Evolutionary conservation across 2,888 invertebrate genomes (phyloP), one percentile per base, ranked within the genome.

Genomic region (Acanthoscelides obtectus): DNA sequence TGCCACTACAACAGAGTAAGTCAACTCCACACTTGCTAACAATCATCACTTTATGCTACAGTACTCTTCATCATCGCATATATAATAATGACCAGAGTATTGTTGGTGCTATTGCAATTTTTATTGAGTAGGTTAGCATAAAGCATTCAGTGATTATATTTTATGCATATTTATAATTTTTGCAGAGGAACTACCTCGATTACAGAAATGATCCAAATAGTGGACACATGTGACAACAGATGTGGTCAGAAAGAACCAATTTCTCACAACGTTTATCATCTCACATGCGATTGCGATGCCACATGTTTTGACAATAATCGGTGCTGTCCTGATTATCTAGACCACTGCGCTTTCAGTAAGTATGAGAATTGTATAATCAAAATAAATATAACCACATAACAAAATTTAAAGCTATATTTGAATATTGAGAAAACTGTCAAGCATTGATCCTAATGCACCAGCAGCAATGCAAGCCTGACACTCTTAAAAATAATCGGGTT

Each of bases 271-370:
- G 69, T 27, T 66, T 72, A 78, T 5, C 75, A 72, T 22, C 69
- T 76, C 17, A 81, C 83, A 0, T 94, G 94, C 78, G 88, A 88
- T 66, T 94, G 94, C 76, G 85, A 87, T 69, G 77, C 86, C 0
- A 80, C 84, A 0, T 94, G 94, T 77, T 80, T 87, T 0, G 79
- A 85, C 0, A 80, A 82, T 0, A 86, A 86, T 0, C 86, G 86
- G 22, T 94, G 94, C 81, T 94, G 94, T 77, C 87, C 88, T 0
- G 93, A 94, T 83, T 93, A 88, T 81, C 81, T 87, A 0, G 88
- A 88, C 4, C 78, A 87, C 0, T 93, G 93, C 78, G 78, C 88
- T 12, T 84, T 86, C 67, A 84, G 86, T 87, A 80, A 81, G 64
- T 66, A 74, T 72, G 20, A 64, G 22, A 4, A 27, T 22, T 69